These are phyloP conservation scores for Nephrocerus scutellatus DNA, from an alignment of 2,888 invertebrate species.

Conservation along the genomic window DNA sequence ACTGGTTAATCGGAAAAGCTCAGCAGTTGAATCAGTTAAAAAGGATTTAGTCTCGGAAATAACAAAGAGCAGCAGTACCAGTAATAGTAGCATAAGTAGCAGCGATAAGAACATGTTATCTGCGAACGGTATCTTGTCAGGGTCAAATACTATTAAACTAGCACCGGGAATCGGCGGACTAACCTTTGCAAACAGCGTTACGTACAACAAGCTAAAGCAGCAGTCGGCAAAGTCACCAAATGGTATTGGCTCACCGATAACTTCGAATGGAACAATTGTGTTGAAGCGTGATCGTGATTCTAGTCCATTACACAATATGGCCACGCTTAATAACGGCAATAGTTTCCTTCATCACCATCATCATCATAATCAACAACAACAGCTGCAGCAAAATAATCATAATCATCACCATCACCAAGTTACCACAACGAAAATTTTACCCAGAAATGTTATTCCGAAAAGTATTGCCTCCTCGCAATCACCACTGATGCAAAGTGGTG, in stretches of 20 bases:
- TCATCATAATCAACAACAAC: conserved; percentile 19
- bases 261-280: conserved; percentile 34
- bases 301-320: conserved; percentile 37
- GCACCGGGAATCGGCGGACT: conserved; percentile 46
- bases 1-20: conserved; percentile 34
- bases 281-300: conserved; percentile 40
- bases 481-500: conserved; percentile 27
- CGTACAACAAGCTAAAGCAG: conserved; percentile 46
- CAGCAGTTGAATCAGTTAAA: conserved; percentile 52
- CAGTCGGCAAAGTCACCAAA: conserved; percentile 32
- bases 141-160: conserved; percentile 44
- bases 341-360: conserved; percentile 4
- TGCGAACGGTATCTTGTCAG: conserved; percentile 21
- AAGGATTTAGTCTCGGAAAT: conserved; percentile 60
- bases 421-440: conserved; percentile 31
- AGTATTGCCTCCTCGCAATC: conserved; percentile 40
- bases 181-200: conserved; percentile 46
- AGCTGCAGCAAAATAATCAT: too few species aligned
- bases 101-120: too few species aligned
- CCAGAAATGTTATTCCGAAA: conserved; percentile 37
- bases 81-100: conserved; percentile 22
- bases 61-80: conserved; percentile 39
- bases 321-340: conserved; percentile 26
- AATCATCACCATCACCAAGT: conserved; percentile 19
- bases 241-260: conserved; percentile 29